Percentiles rank a stretch among this genome's conserved stretches.
phyloP scores from a whole-genome alignment of 2,113 vertebrate species.

The Pseudopipra pipra region DNA sequence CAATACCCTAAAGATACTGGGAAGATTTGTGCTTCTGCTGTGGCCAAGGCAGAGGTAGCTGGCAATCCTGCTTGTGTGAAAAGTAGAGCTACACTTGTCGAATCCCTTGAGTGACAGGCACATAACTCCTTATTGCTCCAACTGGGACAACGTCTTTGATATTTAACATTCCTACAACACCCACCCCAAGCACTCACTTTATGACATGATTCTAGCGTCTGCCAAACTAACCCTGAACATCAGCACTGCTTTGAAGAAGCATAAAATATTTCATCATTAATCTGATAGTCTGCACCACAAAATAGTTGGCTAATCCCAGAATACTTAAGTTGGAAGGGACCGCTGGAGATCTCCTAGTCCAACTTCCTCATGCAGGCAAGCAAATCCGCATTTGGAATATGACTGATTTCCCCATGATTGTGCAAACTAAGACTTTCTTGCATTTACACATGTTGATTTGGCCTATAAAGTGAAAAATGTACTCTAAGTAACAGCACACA shows the following conservation, averaged over 20 bases:
- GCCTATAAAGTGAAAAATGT: not conserved
- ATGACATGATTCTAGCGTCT: not conserved
- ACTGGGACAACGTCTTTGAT: not conserved
- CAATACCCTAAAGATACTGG: not conserved
- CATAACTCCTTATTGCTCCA: not conserved
- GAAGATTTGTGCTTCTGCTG: not conserved
- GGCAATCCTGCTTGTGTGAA: not conserved
- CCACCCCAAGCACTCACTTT: not conserved
- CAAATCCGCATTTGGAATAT: not conserved
- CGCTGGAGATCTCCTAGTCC: not conserved
- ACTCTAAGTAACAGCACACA: not conserved
- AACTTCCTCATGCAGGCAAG: not conserved
- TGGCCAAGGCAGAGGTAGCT: not conserved
- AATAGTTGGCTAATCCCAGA: not conserved
- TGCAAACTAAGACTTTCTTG: not conserved
- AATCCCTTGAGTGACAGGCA: not conserved
- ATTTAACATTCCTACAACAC: not conserved
- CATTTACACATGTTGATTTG: not conserved
- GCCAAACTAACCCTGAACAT: constrained; percentile 77
- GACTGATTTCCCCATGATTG: not conserved
- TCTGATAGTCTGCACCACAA: not conserved
- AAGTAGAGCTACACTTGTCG: not conserved
- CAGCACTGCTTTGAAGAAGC: constrained; percentile 61
- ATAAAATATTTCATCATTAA: not conserved
- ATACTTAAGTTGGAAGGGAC: not conserved